Conservation (phyloP, 2,797 vertebrate species). For the Thaleichthys pacificus region DNA sequence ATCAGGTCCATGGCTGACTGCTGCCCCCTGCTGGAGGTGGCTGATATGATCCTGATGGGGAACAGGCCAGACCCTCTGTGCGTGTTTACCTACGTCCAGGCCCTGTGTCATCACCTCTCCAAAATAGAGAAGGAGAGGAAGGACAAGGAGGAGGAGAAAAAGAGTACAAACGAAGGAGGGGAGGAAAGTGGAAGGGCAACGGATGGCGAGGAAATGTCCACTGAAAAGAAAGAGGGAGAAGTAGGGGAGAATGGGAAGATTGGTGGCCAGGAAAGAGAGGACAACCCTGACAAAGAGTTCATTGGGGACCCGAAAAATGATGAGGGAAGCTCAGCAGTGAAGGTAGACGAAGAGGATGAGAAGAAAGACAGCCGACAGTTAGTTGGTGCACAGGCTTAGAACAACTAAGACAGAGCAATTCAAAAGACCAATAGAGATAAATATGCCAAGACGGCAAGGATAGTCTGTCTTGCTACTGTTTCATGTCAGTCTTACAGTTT, state of each 20-base stretch:
- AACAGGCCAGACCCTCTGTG: constrained; percentile 92
- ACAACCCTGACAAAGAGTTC: constrained; percentile 28
- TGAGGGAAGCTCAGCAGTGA: constrained; percentile 17
- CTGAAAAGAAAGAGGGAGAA: constrained; percentile 33
- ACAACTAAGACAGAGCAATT: constrained; percentile 22
- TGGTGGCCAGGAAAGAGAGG: constrained; percentile 28
- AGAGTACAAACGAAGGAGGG: background rate
- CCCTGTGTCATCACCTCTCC: constrained; percentile 93
- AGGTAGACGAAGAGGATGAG: constrained; percentile 29
- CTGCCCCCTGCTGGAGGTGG: constrained; percentile 92
- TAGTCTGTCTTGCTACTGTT: constrained; percentile 21
- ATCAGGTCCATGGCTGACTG: constrained; percentile 89
- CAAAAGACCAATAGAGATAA: constrained; percentile 19
- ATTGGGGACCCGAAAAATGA: constrained; percentile 4
- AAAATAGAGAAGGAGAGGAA: constrained; percentile 90
- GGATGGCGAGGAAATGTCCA: background rate
- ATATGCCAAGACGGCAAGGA: constrained; percentile 10
- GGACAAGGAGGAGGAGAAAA: constrained; percentile 68
- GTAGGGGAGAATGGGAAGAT: constrained; percentile 14
- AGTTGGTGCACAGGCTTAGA: constrained; percentile 42
- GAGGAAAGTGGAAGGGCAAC: constrained; percentile 4
- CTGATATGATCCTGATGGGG: constrained; percentile 98
- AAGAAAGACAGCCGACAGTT: constrained; percentile 5
- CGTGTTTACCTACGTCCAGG: constrained; percentile 97
- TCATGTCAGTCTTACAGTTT: constrained; percentile 52